Evolutionary conservation across 2,797 vertebrate species (phyloP).

Genomic region (Anas flavirostris): DNA sequence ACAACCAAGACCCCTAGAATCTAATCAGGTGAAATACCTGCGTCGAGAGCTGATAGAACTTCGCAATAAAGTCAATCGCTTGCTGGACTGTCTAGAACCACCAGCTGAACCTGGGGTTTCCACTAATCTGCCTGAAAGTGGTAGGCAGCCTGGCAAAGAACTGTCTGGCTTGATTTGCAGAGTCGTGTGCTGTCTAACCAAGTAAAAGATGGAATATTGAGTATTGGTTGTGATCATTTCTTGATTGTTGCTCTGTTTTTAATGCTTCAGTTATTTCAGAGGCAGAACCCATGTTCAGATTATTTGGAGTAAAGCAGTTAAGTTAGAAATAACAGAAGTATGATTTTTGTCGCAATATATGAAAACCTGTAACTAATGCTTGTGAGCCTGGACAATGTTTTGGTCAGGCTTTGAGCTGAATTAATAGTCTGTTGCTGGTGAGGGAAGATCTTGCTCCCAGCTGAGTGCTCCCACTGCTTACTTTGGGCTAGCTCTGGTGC

Average conservation of each 20-base stretch:
- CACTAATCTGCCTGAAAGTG: constrained; percentile 85
- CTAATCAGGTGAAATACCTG: constrained; percentile 97
- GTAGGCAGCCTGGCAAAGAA: constrained; percentile 73
- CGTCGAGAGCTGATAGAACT: constrained; percentile 97
- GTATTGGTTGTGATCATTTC: background rate
- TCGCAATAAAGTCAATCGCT: constrained; percentile 97
- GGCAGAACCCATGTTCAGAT: background rate
- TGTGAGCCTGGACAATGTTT: background rate
- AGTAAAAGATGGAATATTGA: background rate
- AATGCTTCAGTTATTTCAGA: background rate
- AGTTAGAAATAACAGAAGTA: background rate
- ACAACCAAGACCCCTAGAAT: constrained; percentile 96
- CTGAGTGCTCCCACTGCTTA: constrained; percentile 19
- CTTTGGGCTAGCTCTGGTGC: constrained; percentile 64
- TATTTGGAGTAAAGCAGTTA: background rate
- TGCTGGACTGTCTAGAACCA: constrained; percentile 95
- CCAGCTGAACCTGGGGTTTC: constrained; percentile 89
- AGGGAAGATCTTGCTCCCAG: background rate
- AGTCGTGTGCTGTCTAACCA: background rate
- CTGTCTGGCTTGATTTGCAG: background rate
- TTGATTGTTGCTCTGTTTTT: background rate
- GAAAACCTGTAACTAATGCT: background rate
- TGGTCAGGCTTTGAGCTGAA: background rate
- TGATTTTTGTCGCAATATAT: background rate
- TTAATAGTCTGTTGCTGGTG: background rate